A percentile compares a stretch with the other conserved stretches of the same genome.
Evolutionary conservation across 2,797 vertebrate species (phyloP).

Genomic region (Acrossocheilus fasciatus): DNA sequence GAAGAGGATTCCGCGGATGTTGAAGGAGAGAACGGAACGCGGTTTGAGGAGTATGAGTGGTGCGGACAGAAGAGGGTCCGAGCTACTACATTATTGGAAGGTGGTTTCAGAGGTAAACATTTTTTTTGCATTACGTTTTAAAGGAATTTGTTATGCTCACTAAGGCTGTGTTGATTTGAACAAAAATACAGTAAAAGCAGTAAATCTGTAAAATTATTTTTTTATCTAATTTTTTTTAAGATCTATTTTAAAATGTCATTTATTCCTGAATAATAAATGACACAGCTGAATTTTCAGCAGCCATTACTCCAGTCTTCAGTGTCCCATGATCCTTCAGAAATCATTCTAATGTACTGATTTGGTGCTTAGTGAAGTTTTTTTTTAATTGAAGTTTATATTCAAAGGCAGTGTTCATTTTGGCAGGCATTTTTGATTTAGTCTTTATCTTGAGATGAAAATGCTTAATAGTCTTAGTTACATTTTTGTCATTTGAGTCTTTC

Average conservation of each 20-base stretch:
- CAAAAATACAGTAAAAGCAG: not conserved
- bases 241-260: not conserved
- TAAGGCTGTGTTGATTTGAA: not conserved
- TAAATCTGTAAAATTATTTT: not conserved
- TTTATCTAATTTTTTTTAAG: too few relatives aligned
- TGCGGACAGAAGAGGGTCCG: slow-evolving; percentile 99
- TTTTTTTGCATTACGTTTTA: not conserved
- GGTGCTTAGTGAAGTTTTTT: not conserved
- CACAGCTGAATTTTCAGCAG: too few relatives aligned
- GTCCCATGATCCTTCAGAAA: not conserved
- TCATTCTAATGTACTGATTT: not conserved
- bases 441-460: too few relatives aligned
- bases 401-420: not conserved
- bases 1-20: slow-evolving; percentile 96
- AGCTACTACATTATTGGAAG: slow-evolving; percentile 95
- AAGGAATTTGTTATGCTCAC: not conserved
- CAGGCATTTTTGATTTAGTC: too few relatives aligned
- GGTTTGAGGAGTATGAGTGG: slow-evolving; percentile 99
- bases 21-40: slow-evolving; percentile 93
- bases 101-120: slow-evolving; percentile 93
- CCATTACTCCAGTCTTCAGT: not conserved
- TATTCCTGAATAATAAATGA: not conserved
- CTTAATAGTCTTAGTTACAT: too few relatives aligned
- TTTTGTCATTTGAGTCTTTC: too few relatives aligned
- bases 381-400: not conserved